These are phyloP conservation scores for Meriones psammophilus DNA, from an alignment of 2,797 vertebrate species.

Conservation along the genomic window DNA sequence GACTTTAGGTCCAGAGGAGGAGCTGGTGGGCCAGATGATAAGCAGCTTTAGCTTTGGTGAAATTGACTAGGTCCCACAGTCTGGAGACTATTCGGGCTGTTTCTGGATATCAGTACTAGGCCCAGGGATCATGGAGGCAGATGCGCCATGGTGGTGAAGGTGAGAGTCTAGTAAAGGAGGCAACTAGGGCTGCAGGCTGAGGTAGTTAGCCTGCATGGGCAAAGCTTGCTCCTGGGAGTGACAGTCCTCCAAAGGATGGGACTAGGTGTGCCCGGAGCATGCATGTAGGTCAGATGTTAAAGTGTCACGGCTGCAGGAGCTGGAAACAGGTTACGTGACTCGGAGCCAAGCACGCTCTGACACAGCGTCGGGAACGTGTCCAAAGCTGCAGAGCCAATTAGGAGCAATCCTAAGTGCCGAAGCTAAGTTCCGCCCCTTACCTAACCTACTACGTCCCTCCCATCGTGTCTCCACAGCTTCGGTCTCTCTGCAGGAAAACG, in stretches of 20 bases:
- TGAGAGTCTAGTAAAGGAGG: background rate
- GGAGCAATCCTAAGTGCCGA: background rate
- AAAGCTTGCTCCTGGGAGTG: background rate
- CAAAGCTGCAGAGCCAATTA: background rate
- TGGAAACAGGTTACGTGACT: background rate
- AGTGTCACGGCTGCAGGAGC: background rate
- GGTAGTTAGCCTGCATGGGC: too few relatives aligned
- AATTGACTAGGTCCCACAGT: background rate
- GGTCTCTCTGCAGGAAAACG: background rate
- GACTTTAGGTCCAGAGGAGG: background rate
- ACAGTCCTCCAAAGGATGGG: background rate
- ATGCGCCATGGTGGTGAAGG: accelerated
- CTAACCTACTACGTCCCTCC: background rate
- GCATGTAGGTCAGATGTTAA: background rate
- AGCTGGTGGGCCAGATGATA: background rate
- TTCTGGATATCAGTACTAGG: background rate
- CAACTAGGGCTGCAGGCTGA: background rate
- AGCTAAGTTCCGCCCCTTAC: background rate
- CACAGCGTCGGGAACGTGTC: background rate
- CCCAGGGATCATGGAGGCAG: background rate
- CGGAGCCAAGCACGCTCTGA: background rate
- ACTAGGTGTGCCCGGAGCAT: background rate
- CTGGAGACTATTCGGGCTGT: background rate
- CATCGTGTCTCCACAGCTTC: background rate
- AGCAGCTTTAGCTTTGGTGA: background rate